phyloP scores from a whole-genome alignment of 2,113 vertebrate genomes.

The Centropus unirufus region DNA sequence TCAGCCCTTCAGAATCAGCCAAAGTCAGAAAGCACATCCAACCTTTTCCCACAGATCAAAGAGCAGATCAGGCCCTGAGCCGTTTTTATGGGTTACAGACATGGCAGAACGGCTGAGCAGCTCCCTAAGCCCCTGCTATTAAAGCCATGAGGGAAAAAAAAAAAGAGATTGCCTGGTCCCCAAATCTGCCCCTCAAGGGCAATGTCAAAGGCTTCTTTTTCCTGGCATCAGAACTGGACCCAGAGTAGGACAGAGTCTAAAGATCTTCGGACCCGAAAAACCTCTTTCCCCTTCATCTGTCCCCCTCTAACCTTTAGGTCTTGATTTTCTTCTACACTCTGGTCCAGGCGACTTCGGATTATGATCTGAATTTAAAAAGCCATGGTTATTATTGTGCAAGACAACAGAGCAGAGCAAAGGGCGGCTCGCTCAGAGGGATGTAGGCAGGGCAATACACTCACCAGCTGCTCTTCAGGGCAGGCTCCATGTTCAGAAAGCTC shows the following conservation, averaged over 20 bases:
- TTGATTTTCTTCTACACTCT: slow-evolving; percentile 92
- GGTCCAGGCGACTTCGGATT: slow-evolving; percentile 91
- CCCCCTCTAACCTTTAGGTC: slow-evolving; percentile 87
- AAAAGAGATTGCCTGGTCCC: background rate
- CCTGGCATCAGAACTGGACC: background rate
- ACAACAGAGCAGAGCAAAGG: background rate
- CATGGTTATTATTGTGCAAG: background rate
- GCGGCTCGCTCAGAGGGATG: background rate
- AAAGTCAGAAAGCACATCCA: background rate
- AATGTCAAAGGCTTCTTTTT: background rate
- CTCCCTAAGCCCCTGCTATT: background rate
- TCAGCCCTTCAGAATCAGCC: background rate
- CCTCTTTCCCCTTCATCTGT: background rate
- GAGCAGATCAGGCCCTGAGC: background rate
- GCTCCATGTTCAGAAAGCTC: slow-evolving; percentile 82
- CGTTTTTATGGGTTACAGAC: background rate
- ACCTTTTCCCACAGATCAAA: background rate
- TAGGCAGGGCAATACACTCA: slow-evolving; percentile 54
- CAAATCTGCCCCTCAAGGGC: background rate
- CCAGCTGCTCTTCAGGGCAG: slow-evolving; percentile 90
- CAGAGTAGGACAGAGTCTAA: background rate
- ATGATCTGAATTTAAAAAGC: slow-evolving; percentile 80
- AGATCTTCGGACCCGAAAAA: background rate
- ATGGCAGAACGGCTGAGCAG: background rate
- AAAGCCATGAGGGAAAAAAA: background rate